Evolutionary conservation across 2,797 vertebrate species (phyloP).

Genomic region (Sebastes jordani): DNA sequence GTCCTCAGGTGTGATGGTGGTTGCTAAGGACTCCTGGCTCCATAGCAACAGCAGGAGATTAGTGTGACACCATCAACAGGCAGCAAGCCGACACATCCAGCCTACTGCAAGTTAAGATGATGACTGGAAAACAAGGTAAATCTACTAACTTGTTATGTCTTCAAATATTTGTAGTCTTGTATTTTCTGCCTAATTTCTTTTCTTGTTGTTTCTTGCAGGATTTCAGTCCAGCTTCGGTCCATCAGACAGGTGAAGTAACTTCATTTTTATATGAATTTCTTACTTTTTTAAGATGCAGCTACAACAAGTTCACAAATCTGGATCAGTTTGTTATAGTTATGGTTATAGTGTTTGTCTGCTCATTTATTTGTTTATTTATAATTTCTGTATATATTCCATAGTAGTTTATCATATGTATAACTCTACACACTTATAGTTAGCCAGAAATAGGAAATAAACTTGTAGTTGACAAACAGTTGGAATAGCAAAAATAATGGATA

Average conservation of each 20-base stretch:
- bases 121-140: conserved; percentile 61
- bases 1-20: conserved; percentile 55
- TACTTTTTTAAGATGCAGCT: not conserved
- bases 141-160: not conserved
- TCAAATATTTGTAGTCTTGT: accelerated
- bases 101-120: conserved; percentile 41
- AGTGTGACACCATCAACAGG: conserved; percentile 25
- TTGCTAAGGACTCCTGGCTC: conserved; percentile 66
- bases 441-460: not conserved
- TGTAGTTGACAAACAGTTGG: not conserved
- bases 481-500: not conserved
- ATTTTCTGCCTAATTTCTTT: not conserved
- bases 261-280: not conserved
- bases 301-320: not conserved
- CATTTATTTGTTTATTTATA: not conserved
- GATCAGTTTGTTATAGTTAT: not conserved
- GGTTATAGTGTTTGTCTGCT: not conserved
- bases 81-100: not conserved
- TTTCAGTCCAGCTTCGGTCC: conserved; percentile 45
- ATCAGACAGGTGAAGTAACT: conserved; percentile 65
- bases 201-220: conserved; percentile 40
- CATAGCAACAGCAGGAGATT: conserved; percentile 58
- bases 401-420: not conserved
- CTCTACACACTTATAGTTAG: not conserved
- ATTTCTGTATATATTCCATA: not conserved